Percentiles rank a stretch among this genome's conserved stretches.
Conservation (phyloP, 2,113 vertebrate genomes). For the Pedionomus torquatus region DNA sequence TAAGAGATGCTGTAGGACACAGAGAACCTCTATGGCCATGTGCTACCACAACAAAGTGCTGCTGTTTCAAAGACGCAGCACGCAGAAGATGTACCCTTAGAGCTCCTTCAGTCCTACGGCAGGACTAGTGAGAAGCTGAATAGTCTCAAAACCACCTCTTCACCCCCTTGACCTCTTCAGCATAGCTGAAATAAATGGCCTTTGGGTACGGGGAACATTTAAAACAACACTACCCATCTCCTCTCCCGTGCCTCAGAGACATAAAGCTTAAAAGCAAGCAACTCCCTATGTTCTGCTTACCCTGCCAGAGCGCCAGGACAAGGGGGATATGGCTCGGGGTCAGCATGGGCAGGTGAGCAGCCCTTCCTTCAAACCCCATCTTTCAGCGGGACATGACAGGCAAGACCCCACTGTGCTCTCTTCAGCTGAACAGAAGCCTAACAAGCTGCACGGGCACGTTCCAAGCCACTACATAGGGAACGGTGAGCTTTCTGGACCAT, state of each 20-base stretch:
- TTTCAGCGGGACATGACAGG: background rate
- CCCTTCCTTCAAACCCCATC: background rate
- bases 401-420: background rate
- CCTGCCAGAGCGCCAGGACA: background rate
- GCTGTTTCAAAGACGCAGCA: background rate
- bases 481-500: background rate
- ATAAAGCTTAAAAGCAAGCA: background rate
- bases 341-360: accelerated
- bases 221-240: background rate
- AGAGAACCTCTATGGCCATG: background rate
- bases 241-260: background rate
- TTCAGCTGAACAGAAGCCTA: background rate
- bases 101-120: background rate
- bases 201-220: background rate
- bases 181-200: background rate
- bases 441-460: background rate
- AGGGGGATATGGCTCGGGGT: accelerated
- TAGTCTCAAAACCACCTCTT: background rate
- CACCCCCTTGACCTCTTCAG: background rate
- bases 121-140: background rate
- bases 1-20: background rate
- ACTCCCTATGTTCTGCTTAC: background rate
- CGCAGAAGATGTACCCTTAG: accelerated
- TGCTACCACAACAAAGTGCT: background rate
- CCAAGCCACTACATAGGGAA: background rate